phyloP scores from a whole-genome alignment of 2,888 invertebrate genomes.

The Onthophagus sagittarius region DNA sequence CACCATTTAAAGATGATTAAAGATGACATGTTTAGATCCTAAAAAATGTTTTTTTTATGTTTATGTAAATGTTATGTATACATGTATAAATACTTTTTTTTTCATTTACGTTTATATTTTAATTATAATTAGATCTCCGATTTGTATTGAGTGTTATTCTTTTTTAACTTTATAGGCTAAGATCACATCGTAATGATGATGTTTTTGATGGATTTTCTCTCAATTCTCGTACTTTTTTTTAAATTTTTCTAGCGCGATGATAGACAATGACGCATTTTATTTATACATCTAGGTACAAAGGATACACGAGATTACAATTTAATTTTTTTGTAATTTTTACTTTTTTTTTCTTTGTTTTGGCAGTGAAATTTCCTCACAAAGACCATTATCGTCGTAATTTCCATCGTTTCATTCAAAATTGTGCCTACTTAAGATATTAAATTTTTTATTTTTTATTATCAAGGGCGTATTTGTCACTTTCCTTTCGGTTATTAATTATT shows the following conservation, averaged over 20 bases:
- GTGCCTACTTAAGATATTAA: neutral
- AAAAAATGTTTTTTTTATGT: neutral
- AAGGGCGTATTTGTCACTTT: neutral
- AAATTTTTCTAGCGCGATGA: neutral
- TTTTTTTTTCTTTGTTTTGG: neutral
- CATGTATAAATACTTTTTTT: neutral
- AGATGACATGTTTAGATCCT: neutral
- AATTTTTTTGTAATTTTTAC: neutral
- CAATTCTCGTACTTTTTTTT: neutral
- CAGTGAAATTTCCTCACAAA: constrained; percentile 9
- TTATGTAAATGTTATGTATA: neutral
- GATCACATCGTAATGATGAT: constrained; percentile 9
- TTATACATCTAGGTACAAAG: constrained; percentile 4
- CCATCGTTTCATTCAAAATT: neutral
- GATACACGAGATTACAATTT: neutral
- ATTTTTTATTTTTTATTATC: neutral
- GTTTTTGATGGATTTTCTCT: neutral
- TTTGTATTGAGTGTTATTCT: neutral
- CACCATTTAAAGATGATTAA: neutral
- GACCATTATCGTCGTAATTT: neutral
- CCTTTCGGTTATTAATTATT: neutral
- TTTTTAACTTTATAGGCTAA: constrained; percentile 7
- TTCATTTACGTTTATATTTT: neutral
- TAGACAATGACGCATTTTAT: neutral
- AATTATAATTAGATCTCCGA: neutral